Conservation (phyloP, 2,797 vertebrate species). For the Ptychadena robeensis region DNA sequence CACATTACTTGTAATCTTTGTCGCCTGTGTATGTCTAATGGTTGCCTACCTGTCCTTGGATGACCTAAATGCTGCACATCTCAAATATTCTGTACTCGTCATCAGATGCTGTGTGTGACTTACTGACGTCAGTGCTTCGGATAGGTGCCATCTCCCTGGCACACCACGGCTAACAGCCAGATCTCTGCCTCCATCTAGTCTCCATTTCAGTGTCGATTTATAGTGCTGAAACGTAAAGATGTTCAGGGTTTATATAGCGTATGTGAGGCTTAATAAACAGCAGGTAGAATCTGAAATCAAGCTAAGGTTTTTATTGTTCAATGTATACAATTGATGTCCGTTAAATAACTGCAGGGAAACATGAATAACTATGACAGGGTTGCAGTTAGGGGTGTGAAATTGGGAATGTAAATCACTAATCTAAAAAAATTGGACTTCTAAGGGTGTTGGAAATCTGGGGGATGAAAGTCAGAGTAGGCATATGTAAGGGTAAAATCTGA, state of each 20-base stretch:
- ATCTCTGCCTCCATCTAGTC: not conserved
- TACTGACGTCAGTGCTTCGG: conserved; percentile 34
- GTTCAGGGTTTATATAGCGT: too few species aligned
- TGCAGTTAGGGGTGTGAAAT: too few species aligned
- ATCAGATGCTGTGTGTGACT: conserved; percentile 21
- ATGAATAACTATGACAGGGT: too few species aligned
- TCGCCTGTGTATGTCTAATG: not conserved
- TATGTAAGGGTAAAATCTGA: too few species aligned
- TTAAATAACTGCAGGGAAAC: too few species aligned
- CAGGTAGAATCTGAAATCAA: too few species aligned
- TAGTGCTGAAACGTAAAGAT: not conserved
- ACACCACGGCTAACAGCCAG: not conserved
- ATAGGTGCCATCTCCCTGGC: conserved; percentile 30
- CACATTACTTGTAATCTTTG: conserved; percentile 12
- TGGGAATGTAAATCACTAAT: too few species aligned
- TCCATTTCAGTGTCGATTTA: not conserved
- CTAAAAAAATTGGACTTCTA: too few species aligned
- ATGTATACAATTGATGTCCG: too few species aligned
- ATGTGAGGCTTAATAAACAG: not conserved
- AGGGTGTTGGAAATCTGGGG: too few species aligned
- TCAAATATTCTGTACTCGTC: conserved; percentile 1
- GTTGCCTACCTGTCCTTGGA: conserved; percentile 33
- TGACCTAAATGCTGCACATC: conserved; percentile 36
- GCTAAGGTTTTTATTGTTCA: too few species aligned
- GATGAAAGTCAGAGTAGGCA: too few species aligned